Base-by-base conservation (phyloP, 2,113 vertebrate genomes). In the Oxyura jamaicensis region DNA sequence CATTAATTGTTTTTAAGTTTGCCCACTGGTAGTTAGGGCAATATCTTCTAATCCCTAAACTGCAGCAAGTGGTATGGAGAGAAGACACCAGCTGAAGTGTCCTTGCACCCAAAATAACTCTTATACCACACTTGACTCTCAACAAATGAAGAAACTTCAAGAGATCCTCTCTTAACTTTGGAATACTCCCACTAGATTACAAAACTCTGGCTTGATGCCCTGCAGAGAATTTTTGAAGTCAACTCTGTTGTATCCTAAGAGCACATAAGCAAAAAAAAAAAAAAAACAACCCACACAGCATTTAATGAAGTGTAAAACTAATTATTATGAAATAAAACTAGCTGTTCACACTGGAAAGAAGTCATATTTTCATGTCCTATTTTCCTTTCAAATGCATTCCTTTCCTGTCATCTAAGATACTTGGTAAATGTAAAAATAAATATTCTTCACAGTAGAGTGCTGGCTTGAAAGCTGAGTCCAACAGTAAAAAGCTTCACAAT, bases 291-390 rank as follows among this genome's bases (percentile, higher is more conserved):
- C 10, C 39, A 39, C 39, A 25, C 59, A n/a, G 13, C 66, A 82
- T 46, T 95, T 97, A 97, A 97, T 97, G 97, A 96, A 88, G 97
- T 96, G 95, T 97, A 96, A 97, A 97, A 80, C 95, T 97, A 97
- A 98, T 98, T 97, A 97, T 97, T 95, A 96, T 95, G 97, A 97
- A 97, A 94, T 95, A 95, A 97, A 96, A 92, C 86, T 19, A 80
- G 95, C 88, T 97, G 92, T 21, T 97, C 95, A 91, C 79, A 58
- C 95, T 94, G 97, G 96, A 86, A 91, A 11, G 52, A 39, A 97
- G 95, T 96, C 95, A 59, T 91, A 91, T 96, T 97, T 95, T 83
- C 96, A 78, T 74, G 91, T 91, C 93, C 95, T 96, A 42, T 97
- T 96, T 98, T 93, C 96, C 97, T 95, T 56, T 66, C 90, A 96